phyloP scores from a whole-genome alignment of 2,113 vertebrate species.

The Phyllostomus discolor region DNA sequence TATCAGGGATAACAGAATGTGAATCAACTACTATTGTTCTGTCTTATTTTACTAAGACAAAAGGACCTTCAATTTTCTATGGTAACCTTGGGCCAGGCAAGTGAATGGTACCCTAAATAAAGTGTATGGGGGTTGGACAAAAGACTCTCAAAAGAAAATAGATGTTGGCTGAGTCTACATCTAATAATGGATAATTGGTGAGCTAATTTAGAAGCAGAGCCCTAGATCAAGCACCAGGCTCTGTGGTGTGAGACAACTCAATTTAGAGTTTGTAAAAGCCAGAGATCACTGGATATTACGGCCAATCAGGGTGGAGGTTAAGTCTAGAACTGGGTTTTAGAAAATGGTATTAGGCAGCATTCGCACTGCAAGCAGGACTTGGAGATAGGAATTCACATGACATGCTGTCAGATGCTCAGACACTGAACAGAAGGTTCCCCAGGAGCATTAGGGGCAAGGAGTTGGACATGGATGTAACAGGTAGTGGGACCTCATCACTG shows the following conservation, averaged over 20 bases:
- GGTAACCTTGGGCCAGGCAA: not conserved
- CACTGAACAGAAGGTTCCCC: no score
- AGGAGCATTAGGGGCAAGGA: not conserved
- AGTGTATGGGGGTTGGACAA: not conserved
- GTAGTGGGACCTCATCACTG: not conserved
- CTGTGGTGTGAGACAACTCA: not conserved
- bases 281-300: not conserved
- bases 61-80: not conserved
- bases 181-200: accelerated
- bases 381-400: no score
- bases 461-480: not conserved
- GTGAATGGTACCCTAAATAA: no score
- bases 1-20: not conserved
- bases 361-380: no score
- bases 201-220: not conserved
- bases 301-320: not conserved
- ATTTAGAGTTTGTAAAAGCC: not conserved
- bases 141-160: not conserved
- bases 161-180: not conserved
- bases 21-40: not conserved
- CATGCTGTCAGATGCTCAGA: no score
- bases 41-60: not conserved
- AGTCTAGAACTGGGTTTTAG: not conserved
- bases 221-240: no score
- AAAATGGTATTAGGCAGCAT: not conserved